Base-by-base conservation (phyloP, 2,797 vertebrate genomes). In the Chromobotia macracanthus region DNA sequence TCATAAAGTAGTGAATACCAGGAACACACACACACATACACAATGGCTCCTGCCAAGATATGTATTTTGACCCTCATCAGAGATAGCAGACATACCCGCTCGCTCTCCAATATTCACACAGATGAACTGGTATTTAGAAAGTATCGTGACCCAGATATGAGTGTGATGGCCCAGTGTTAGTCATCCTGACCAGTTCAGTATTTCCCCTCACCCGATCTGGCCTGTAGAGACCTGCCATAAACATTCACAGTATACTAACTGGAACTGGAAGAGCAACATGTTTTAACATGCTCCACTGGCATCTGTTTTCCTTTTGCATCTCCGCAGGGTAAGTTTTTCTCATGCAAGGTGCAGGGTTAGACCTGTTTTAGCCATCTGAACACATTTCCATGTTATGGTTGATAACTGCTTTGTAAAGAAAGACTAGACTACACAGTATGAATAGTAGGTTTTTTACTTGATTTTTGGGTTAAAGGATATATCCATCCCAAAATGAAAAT, bases 221-320 rank as follows among this genome's bases (percentile, higher is more conserved):
- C n/a, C n/a, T n/a, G n/a, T n/a, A 1, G 21, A 79, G 79, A 79
- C 81, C 72, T 56, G 48, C 72, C 41, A n/a, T 68, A 2, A 28
- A 48, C 44, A 18, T 18, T 75, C 38, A 55, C 50, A 15, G 8
- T 21, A 46, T 60, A 77, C 44, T 66, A 69, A 78, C 75, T 46
- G 55, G 8, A 63, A 68, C 71, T 75, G 46, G 41, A 71, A 23
- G 23, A 31, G 2, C 16, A 23, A 67, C 81, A 65, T 38, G 74
- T 67, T 72, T 19, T 38, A 12, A 75, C 82, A 77, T 55, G 84
- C 58, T 71, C 72, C 11, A 21, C 28, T 77, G 65, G 64, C 19
- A 35, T 65, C 75, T 18, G 35, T 61, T 71, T 65, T 77, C 48
- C 5, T 56, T 19, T 56, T 61, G 19, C 7, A 25, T 50, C 55